Evolutionary conservation across 1,140 invertebrate species (phyloP).

Genomic region (Leptestheria dahalacensis): DNA sequence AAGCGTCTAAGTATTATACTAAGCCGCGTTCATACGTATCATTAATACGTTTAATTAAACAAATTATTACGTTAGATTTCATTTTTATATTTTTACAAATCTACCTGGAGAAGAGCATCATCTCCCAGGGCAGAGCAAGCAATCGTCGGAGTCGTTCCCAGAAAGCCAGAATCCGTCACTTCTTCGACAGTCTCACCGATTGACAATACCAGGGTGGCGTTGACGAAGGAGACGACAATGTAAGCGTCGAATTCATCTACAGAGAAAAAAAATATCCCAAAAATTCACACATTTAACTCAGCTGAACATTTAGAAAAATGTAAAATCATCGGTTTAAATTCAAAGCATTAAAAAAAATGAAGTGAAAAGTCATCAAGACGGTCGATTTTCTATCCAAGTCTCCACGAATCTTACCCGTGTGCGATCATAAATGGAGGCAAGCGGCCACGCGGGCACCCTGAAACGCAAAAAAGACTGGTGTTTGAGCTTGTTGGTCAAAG

Average conservation of each 20-base stretch:
- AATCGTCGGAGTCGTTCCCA: slow-evolving; percentile 94
- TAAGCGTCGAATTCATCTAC: slow-evolving; percentile 97
- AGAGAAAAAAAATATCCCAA: slow-evolving; percentile 29
- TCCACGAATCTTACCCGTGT: slow-evolving; percentile 21
- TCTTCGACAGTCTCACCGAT: slow-evolving; percentile 99
- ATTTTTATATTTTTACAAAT: too few species aligned
- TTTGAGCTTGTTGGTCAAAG: slow-evolving; percentile 40
- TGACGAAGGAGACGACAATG: slow-evolving; percentile 99
- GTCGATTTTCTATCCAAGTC: slow-evolving; percentile 2
- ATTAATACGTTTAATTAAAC: too few species aligned
- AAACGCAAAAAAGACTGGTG: slow-evolving; percentile 48
- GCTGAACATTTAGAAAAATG: not conserved
- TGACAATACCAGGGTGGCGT: slow-evolving; percentile 95
- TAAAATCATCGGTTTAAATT: too few species aligned
- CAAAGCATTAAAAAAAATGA: too few species aligned
- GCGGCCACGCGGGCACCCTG: slow-evolving; percentile 26
- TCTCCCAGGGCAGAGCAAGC: slow-evolving; percentile 93
- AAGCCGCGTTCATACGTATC: too few species aligned
- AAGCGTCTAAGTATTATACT: too few species aligned
- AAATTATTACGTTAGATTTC: too few species aligned
- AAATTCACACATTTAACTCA: slow-evolving; percentile 8
- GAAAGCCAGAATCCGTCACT: slow-evolving; percentile 97
- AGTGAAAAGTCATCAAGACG: slow-evolving; percentile 8
- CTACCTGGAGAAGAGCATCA: slow-evolving; percentile 89
- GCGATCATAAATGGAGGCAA: not conserved